Conservation (phyloP, 2,113 vertebrate species). For the Lepus americanus region DNA sequence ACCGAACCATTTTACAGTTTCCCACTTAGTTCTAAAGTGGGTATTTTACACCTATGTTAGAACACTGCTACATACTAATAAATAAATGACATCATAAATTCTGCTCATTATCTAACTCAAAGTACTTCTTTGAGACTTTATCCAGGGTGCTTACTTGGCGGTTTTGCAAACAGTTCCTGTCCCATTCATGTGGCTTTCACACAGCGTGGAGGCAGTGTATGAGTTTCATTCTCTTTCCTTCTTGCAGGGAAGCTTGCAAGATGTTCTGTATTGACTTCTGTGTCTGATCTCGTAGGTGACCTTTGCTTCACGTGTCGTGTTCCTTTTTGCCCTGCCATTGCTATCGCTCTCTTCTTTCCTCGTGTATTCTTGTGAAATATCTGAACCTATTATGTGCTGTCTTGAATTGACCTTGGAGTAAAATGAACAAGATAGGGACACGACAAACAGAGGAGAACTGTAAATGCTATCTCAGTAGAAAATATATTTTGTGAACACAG, state of each 20-base stretch:
- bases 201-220: background rate
- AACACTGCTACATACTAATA: background rate
- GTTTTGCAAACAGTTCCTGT: conserved; percentile 3
- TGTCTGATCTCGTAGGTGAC: conserved; percentile 21
- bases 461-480: background rate
- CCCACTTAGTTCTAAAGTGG: background rate
- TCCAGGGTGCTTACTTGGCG: conserved; percentile 40
- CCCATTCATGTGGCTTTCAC: background rate
- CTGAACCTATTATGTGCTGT: background rate
- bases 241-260: background rate
- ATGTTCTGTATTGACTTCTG: conserved; percentile 40
- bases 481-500: background rate
- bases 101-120: conserved; percentile 37
- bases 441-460: background rate
- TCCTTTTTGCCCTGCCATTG: conserved; percentile 19
- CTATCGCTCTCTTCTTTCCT: background rate
- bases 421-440: background rate
- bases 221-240: conserved; percentile 9
- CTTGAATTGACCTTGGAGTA: background rate
- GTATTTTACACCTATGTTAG: background rate
- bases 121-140: conserved; percentile 53
- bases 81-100: background rate
- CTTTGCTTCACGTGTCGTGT: conserved; percentile 12
- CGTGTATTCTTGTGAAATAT: background rate
- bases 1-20: conserved; percentile 7